phyloP scores from a whole-genome alignment of 1,140 invertebrate species.

The Melitaea cinxia region DNA sequence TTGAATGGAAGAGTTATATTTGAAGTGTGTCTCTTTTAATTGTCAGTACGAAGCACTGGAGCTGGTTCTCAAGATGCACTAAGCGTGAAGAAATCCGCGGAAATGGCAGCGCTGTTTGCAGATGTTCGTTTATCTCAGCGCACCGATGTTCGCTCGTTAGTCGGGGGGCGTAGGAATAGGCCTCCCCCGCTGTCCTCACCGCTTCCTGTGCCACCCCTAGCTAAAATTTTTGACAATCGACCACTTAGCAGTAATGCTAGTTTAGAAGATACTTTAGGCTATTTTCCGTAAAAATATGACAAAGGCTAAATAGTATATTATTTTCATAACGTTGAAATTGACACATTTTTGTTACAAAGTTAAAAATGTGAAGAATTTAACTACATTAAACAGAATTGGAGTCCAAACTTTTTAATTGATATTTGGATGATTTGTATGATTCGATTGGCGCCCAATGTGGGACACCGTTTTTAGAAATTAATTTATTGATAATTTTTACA shows the following conservation, averaged over 20 bases:
- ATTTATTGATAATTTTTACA: not conserved
- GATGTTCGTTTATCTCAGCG: conserved; percentile 84
- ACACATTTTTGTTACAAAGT: not conserved
- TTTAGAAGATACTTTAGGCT: conserved; percentile 74
- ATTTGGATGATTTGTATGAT: too few species aligned
- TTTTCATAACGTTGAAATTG: not conserved
- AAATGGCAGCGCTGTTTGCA: conserved; percentile 92
- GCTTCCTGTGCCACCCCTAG: conserved; percentile 44
- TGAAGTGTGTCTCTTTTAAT: conserved; percentile 22
- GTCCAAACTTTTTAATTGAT: too few species aligned
- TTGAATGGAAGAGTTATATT: too few species aligned
- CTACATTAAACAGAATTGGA: too few species aligned
- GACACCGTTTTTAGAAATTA: not conserved
- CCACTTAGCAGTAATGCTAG: conserved; percentile 68
- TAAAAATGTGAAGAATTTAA: too few species aligned
- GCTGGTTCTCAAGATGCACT: conserved; percentile 87
- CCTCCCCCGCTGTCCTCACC: conserved; percentile 37
- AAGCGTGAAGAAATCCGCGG: conserved; percentile 93
- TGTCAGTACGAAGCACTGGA: conserved; percentile 81
- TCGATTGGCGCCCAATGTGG: not conserved
- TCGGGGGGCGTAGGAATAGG: conserved; percentile 44
- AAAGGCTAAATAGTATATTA: not conserved
- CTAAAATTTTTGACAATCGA: conserved; percentile 62
- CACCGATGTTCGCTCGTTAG: conserved; percentile 74
- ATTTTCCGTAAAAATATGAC: conserved; percentile 55